phyloP scores from a whole-genome alignment of 2,797 vertebrate genomes.

The Tokudaia muenninki region DNA sequence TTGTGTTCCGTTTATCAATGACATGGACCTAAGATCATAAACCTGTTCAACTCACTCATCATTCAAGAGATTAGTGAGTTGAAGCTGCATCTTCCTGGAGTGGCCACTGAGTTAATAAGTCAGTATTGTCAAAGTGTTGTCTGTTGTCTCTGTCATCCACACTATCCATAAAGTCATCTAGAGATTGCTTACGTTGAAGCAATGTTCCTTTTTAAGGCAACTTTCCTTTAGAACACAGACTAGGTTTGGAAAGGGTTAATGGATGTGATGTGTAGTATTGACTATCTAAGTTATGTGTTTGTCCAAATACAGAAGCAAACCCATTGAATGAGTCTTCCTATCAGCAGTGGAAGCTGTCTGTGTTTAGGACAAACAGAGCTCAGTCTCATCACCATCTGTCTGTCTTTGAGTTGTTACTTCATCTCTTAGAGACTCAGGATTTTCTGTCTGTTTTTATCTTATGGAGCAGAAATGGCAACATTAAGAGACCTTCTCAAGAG shows the following conservation, averaged over 20 bases:
- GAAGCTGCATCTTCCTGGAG: not conserved
- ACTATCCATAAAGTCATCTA: too few species aligned
- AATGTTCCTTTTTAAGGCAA: not conserved
- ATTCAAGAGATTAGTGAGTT: too few species aligned
- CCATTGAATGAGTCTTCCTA: not conserved
- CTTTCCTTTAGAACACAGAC: not conserved
- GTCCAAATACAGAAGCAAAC: not conserved
- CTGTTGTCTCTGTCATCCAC: not conserved
- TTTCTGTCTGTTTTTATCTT: conserved; percentile 49
- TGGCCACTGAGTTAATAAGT: not conserved
- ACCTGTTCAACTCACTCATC: too few species aligned
- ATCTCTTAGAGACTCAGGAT: not conserved
- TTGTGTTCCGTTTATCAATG: not conserved
- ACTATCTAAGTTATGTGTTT: not conserved
- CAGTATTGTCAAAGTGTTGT: not conserved
- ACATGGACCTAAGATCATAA: not conserved
- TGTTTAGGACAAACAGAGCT: not conserved
- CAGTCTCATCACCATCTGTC: accelerated
- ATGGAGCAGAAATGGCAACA: conserved; percentile 51
- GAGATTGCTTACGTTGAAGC: not conserved
- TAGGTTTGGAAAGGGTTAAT: not conserved
- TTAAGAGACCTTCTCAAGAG: conserved; percentile 26
- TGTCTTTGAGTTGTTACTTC: not conserved
- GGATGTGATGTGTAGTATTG: not conserved
- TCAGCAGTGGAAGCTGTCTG: not conserved